Conservation (phyloP, 2,797 vertebrate genomes). For the Caiman crocodilus region DNA sequence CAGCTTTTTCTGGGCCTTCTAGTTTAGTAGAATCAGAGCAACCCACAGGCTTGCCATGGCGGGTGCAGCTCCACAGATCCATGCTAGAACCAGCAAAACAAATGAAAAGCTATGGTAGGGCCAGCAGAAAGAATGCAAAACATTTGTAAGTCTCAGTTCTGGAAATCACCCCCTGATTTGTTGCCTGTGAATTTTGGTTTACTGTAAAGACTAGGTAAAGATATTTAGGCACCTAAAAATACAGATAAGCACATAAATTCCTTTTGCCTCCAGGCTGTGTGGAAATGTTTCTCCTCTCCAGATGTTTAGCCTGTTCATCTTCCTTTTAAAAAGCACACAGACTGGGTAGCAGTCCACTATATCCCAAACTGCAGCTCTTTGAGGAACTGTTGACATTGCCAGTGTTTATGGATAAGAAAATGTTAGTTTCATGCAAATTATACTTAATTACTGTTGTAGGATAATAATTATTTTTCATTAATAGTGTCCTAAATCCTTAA, state of each 20-base stretch:
- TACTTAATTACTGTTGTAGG: conserved; percentile 72
- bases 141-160: no score
- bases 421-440: conserved; percentile 71
- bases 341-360: conserved; percentile 23
- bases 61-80: no score
- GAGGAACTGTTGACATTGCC: conserved; percentile 70
- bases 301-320: not conserved
- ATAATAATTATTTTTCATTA: conserved; percentile 80
- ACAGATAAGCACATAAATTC: not conserved
- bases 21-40: no score
- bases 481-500: conserved; percentile 72
- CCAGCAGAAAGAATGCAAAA: no score
- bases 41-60: no score
- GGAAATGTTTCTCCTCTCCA: not conserved
- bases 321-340: conserved; percentile 1
- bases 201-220: no score
- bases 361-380: not conserved
- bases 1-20: no score
- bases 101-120: no score
- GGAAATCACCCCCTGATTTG: no score
- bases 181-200: no score
- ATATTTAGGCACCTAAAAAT: not conserved
- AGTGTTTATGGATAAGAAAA: conserved; percentile 74
- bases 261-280: not conserved
- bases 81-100: no score